A percentile compares a stretch with the other conserved stretches of the same genome.
Conservation (phyloP, 2,888 invertebrate species). For the Zygaena filipendulae region DNA sequence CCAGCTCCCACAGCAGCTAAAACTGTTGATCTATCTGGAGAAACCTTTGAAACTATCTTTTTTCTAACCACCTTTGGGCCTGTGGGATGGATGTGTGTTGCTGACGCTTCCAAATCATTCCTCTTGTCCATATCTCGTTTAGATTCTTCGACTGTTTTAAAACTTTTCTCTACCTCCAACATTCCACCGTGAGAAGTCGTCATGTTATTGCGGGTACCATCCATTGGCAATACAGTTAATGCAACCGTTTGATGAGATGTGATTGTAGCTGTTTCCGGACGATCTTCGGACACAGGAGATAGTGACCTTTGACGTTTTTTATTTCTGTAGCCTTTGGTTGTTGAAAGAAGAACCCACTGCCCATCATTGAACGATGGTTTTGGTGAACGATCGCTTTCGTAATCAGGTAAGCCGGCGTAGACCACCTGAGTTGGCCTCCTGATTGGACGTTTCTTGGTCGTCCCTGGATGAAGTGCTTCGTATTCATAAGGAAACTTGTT, state of each 20-base stretch:
- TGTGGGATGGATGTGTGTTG: slow-evolving; percentile 34
- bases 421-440: slow-evolving; percentile 57
- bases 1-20: slow-evolving; percentile 81
- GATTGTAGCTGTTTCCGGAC: slow-evolving; percentile 32
- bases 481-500: slow-evolving; percentile 58
- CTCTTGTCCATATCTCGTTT: slow-evolving; percentile 48
- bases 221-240: slow-evolving; percentile 79
- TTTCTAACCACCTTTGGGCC: slow-evolving; percentile 37
- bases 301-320: slow-evolving; percentile 57
- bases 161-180: slow-evolving; percentile 78
- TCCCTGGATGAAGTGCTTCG: slow-evolving; percentile 46
- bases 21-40: slow-evolving; percentile 70
- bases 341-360: slow-evolving; percentile 81
- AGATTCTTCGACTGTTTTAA: slow-evolving; percentile 75
- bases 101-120: slow-evolving; percentile 36
- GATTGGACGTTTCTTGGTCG: slow-evolving; percentile 37
- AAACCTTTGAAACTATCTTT: slow-evolving; percentile 33
- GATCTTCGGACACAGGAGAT: slow-evolving; percentile 29
- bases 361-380: slow-evolving; percentile 77
- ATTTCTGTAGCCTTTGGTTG: slow-evolving; percentile 79
- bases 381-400: slow-evolving; percentile 58
- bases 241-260: slow-evolving; percentile 68
- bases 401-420: slow-evolving; percentile 50
- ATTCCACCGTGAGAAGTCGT: slow-evolving; percentile 78
- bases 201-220: slow-evolving; percentile 71